phyloP scores from a whole-genome alignment of 2,888 invertebrate species.

The Drosophila basisetae region DNA sequence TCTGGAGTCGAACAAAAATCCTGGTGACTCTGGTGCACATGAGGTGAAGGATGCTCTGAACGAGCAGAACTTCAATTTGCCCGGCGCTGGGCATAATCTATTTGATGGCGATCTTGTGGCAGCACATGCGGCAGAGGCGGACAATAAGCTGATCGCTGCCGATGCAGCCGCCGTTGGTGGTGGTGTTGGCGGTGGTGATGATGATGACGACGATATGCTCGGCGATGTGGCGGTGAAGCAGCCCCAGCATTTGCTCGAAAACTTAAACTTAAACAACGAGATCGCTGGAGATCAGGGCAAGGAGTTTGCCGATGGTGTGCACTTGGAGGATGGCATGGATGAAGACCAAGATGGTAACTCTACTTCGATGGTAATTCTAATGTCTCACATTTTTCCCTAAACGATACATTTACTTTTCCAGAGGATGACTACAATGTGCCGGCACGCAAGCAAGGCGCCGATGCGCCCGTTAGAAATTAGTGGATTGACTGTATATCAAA shows the following conservation, averaged over 20 bases:
- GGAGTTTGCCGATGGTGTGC: slow-evolving; percentile 83
- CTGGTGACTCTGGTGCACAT: slow-evolving; percentile 84
- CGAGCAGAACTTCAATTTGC: slow-evolving; percentile 83
- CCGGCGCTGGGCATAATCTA: slow-evolving; percentile 78
- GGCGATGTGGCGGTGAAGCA: slow-evolving; percentile 79
- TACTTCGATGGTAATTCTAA: not conserved
- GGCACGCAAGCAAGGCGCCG: slow-evolving; percentile 85
- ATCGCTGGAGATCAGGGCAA: slow-evolving; percentile 85
- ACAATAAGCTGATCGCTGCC: slow-evolving; percentile 44
- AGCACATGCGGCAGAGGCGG: slow-evolving; percentile 45
- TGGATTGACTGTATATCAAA: slow-evolving; percentile 19
- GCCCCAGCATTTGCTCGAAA: slow-evolving; percentile 78
- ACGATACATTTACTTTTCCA: slow-evolving; percentile 58
- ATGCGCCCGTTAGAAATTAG: slow-evolving; percentile 86
- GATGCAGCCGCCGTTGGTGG: slow-evolving; percentile 54
- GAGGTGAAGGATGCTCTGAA: slow-evolving; percentile 84
- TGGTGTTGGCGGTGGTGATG: slow-evolving; percentile 59
- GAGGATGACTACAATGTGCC: slow-evolving; percentile 86
- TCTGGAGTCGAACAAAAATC: slow-evolving; percentile 63
- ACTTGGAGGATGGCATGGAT: slow-evolving; percentile 84
- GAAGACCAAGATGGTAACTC: slow-evolving; percentile 86
- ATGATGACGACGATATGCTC: slow-evolving; percentile 77
- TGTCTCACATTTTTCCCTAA: not conserved
- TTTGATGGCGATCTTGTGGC: slow-evolving; percentile 72
- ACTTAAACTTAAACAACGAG: slow-evolving; percentile 86